phyloP scores from a whole-genome alignment of 2,888 invertebrate genomes.

The Drosophila eohydei region DNA sequence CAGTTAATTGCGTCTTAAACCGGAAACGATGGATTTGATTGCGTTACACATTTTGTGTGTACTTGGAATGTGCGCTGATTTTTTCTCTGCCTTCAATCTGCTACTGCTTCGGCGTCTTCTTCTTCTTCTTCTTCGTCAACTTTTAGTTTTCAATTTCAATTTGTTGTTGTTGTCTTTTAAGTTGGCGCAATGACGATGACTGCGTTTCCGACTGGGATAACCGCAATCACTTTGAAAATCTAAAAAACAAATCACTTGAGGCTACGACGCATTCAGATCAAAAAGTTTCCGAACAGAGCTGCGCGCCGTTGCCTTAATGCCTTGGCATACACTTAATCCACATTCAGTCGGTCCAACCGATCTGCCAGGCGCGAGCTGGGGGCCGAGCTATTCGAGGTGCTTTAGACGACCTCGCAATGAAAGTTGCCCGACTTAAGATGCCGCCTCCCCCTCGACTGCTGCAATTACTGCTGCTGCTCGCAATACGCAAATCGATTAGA shows the following conservation, averaged over 20 bases:
- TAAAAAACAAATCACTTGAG: conserved; percentile 79
- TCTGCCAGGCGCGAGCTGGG: conserved; percentile 2
- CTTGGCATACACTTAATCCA: conserved; percentile 79
- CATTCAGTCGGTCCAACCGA: conserved; percentile 53
- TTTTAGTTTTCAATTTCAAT: conserved; percentile 43
- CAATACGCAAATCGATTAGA: conserved; percentile 78
- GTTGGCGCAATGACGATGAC: conserved; percentile 49
- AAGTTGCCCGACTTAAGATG: conserved; percentile 57
- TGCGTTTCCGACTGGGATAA: conserved; percentile 58
- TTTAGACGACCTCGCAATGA: conserved; percentile 61
- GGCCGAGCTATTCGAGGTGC: background rate
- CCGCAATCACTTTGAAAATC: conserved; percentile 76
- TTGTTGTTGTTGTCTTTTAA: conserved; percentile 34
- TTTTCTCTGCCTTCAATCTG: conserved; percentile 27
- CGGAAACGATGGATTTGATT: conserved; percentile 81
- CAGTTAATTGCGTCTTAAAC: conserved; percentile 80
- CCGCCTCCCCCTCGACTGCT: conserved; percentile 9
- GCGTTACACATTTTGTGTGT: conserved; percentile 76
- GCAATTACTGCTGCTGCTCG: conserved; percentile 75
- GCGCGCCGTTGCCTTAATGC: conserved; percentile 55
- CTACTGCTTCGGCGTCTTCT: background rate
- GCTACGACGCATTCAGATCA: conserved; percentile 57
- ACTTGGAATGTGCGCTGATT: conserved; percentile 80
- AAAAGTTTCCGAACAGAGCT: conserved; percentile 10
- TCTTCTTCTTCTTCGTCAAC: background rate